Evolutionary conservation across 2,888 invertebrate genomes (phyloP).

Genomic region (Microchrysa polita): DNA sequence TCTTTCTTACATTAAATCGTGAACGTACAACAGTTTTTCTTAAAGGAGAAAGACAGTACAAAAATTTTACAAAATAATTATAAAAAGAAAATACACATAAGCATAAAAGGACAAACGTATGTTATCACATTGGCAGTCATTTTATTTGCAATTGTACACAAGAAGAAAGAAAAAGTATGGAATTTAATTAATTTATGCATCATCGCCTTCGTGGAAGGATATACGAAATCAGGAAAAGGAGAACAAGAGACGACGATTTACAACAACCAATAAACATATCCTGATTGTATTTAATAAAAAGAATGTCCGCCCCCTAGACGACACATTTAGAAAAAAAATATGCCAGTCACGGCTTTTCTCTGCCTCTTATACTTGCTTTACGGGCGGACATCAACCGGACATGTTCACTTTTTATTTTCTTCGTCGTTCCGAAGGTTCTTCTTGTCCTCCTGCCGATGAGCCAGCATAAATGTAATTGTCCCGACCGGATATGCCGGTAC

Average conservation of each 20-base stretch:
- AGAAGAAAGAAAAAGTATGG: neutral
- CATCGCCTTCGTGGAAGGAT: slow-evolving; percentile 18
- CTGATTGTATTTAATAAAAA: no score
- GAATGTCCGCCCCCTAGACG: neutral
- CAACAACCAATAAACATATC: slow-evolving; percentile 14
- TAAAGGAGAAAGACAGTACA: neutral
- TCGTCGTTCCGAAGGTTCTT: slow-evolving; percentile 18
- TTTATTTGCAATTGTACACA: slow-evolving; percentile 15
- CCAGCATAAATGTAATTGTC: slow-evolving; percentile 72
- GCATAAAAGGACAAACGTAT: slow-evolving; percentile 3
- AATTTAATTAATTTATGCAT: slow-evolving; percentile 36
- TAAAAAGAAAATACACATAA: slow-evolving; percentile 20
- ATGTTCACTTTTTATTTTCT: slow-evolving; percentile 26
- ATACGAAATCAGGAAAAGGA: slow-evolving; percentile 4
- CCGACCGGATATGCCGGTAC: slow-evolving; percentile 79
- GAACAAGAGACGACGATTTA: neutral
- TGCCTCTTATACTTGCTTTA: neutral
- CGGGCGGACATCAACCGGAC: slow-evolving; percentile 23
- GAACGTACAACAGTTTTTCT: slow-evolving; percentile 19
- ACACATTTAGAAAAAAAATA: neutral
- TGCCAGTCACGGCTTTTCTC: neutral
- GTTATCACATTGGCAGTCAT: slow-evolving; percentile 38
- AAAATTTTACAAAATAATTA: neutral
- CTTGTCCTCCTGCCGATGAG: slow-evolving; percentile 6
- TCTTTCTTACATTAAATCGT: slow-evolving; percentile 31